phyloP scores from a whole-genome alignment of 2,888 invertebrate species.

The Eubasilissa splendida region DNA sequence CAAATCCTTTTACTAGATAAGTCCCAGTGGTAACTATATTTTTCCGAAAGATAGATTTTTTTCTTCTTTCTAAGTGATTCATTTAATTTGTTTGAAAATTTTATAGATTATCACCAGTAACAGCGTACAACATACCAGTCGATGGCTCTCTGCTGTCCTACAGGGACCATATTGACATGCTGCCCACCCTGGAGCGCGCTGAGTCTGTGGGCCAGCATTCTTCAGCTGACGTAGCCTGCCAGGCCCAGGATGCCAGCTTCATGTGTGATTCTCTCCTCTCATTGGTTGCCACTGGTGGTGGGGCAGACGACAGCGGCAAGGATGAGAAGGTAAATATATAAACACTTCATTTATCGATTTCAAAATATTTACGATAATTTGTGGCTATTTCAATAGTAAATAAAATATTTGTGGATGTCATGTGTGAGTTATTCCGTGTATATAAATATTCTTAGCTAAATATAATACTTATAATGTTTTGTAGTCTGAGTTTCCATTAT shows the following conservation, averaged over 20 bases:
- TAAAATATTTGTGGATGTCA: no score
- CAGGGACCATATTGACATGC: conserved; percentile 83
- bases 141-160: conserved; percentile 88
- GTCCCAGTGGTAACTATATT: no score
- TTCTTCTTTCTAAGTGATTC: no score
- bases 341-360: neutral
- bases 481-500: no score
- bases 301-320: conserved; percentile 61
- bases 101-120: conserved; percentile 79
- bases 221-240: conserved; percentile 90
- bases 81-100: no score
- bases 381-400: no score
- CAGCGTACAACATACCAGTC: conserved; percentile 86
- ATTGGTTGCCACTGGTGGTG: conserved; percentile 79
- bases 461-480: no score
- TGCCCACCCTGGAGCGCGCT: conserved; percentile 86
- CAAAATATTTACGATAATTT: no score
- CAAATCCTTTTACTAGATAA: no score
- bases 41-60: no score
- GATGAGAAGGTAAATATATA: conserved; percentile 78
- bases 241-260: conserved; percentile 84
- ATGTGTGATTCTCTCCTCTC: conserved; percentile 86
- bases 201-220: conserved; percentile 93
- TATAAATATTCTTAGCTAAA: no score
- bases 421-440: no score